Conservation (phyloP, 2,113 vertebrate species). For the Pardalotus punctatus region DNA sequence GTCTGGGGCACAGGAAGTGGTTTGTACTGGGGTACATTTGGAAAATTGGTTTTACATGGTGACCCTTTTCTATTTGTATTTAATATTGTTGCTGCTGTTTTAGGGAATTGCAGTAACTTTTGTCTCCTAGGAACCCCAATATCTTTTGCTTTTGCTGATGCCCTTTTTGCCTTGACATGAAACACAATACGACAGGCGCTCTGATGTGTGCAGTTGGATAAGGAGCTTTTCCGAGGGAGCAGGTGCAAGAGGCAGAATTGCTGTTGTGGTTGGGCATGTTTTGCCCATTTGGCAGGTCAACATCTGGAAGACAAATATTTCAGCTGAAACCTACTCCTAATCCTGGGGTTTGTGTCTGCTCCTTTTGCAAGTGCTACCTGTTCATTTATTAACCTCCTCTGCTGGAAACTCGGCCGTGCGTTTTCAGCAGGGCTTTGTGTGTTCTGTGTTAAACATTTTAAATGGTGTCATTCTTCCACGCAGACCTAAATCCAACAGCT, state of each 20-base stretch:
- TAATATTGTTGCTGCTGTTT: neutral
- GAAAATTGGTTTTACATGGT: neutral
- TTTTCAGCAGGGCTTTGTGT: neutral
- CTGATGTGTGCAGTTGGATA: neutral
- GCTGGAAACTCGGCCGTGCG: neutral
- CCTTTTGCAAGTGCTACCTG: neutral
- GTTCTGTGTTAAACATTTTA: neutral
- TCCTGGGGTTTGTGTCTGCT: neutral
- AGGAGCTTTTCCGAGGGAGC: neutral
- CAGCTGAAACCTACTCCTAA: neutral
- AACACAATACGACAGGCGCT: neutral
- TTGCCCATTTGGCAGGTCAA: neutral
- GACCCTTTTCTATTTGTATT: neutral
- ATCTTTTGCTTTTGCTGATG: neutral
- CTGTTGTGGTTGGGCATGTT: neutral
- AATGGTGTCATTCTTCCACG: neutral
- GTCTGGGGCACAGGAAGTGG: neutral
- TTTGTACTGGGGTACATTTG: neutral
- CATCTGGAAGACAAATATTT: constrained; percentile 11
- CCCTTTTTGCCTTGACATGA: neutral
- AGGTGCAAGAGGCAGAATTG: neutral
- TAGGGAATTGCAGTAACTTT: neutral
- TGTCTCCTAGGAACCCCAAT: neutral
- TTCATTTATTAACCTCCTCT: neutral
- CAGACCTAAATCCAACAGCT: neutral